These are phyloP conservation scores for Coenobita brevimanus DNA, from an alignment of 1,140 invertebrate species.

Conservation along the genomic window DNA sequence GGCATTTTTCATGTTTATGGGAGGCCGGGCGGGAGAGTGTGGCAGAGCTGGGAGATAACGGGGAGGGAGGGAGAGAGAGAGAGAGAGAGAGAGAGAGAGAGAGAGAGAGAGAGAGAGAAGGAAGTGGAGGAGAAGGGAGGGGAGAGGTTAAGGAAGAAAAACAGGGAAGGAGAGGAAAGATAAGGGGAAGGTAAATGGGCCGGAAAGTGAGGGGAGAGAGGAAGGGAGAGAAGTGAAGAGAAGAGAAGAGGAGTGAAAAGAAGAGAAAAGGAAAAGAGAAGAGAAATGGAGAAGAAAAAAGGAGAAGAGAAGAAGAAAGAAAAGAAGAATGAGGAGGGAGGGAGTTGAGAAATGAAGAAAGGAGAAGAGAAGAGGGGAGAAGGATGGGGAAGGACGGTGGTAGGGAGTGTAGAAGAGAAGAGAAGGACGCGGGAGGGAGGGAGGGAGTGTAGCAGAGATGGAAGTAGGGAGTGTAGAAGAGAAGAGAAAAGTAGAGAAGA, in stretches of 20 bases:
- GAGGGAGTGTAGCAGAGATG: background rate
- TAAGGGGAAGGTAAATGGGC: too few relatives aligned
- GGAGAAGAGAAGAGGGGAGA: background rate
- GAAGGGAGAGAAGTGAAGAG: background rate
- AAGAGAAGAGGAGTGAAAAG: background rate
- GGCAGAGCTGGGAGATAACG: conserved; percentile 31
- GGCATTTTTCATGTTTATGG: conserved; percentile 62
- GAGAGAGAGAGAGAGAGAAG: background rate
- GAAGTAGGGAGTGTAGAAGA: background rate
- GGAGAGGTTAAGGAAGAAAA: background rate
- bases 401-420: background rate
- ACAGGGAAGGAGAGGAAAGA: background rate
- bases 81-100: background rate
- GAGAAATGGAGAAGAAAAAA: background rate
- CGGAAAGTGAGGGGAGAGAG: background rate
- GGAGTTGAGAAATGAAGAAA: background rate
- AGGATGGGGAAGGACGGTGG: background rate
- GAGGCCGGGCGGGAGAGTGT: conserved; percentile 25
- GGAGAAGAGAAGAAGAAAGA: background rate
- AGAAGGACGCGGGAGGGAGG: background rate
- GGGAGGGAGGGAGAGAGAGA: background rate
- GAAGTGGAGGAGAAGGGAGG: background rate
- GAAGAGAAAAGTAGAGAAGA: background rate
- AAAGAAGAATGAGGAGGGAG: background rate
- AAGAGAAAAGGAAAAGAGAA: background rate